Conservation (phyloP, 2,888 invertebrate genomes). For the Pecten maximus region DNA sequence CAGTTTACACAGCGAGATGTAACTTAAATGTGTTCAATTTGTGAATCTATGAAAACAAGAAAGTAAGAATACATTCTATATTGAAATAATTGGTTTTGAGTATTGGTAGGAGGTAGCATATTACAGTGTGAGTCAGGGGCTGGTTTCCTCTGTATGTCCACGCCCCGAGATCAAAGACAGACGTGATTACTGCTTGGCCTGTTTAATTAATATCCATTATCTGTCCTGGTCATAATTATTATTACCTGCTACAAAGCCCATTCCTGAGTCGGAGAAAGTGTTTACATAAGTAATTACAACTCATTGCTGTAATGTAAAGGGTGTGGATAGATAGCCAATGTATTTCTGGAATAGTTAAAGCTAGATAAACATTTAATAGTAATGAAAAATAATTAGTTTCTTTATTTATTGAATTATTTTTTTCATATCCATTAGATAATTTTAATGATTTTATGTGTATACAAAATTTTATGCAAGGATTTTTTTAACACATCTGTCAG, state of each 20-base stretch:
- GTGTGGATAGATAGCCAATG: background rate
- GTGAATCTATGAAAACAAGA: background rate
- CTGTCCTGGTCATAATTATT: background rate
- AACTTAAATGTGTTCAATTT: background rate
- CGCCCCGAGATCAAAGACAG: background rate
- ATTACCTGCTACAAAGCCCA: background rate
- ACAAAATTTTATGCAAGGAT: too few species aligned
- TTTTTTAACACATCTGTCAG: too few species aligned
- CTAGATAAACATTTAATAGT: background rate
- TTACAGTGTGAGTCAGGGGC: background rate
- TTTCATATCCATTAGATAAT: too few species aligned
- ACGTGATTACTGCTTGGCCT: conserved; percentile 8
- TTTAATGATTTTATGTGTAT: too few species aligned
- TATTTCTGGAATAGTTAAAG: background rate
- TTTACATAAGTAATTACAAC: background rate
- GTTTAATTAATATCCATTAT: background rate
- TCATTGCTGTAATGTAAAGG: background rate
- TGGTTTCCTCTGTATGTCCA: background rate
- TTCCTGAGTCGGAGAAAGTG: background rate
- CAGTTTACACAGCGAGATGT: background rate
- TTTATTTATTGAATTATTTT: background rate
- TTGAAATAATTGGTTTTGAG: background rate
- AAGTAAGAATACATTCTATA: background rate
- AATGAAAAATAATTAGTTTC: background rate
- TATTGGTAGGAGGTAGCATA: background rate